Base-by-base conservation (phyloP, 2,113 vertebrate species). In the Indri indri region DNA sequence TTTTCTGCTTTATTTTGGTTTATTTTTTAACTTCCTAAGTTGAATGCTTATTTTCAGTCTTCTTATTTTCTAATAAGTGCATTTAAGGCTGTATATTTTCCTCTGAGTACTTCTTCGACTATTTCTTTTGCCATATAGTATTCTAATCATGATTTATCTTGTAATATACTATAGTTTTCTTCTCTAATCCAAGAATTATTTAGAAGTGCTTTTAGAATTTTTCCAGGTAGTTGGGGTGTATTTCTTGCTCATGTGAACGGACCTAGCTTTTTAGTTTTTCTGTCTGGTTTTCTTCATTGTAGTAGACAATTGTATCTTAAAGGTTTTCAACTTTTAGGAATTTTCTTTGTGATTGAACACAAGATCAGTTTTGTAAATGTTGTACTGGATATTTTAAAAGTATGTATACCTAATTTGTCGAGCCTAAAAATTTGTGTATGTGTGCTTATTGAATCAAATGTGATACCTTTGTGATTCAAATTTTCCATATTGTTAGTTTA, bases 401-500 rank as follows among this genome's bases (percentile, higher is more conserved):
- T 34, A 25, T 81, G 22, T 94, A 12, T 63, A 89, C 34, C 66
- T 92, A 22, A 27, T 77, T 81, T 68, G 30, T 40, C 84, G 71
- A 85, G n/a, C 70, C 74, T 54, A 81, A 61, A 91, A n/a, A 40
- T 94, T 74, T 89, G 18, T 73, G 3, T 68, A 6, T 54, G 40
- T 80, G 17, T 92, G 18, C 37, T 91, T 93, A 84, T 93, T 88
- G 88, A 93, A 85, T 68, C 70, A 47, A 81, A 81, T 83, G n/a
- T 82, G 20, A 80, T 63, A 20, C 8, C n/a, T 94, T 73, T 71
- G 50, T 92, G 85, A 74, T 84, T 86, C 30, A 82, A 0, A 89
- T 27, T 86, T 92, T 85, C 20, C 42, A 34, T 66, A 52, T 84
- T 85, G 27, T 82, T 96, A 52, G 45, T 73, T 83, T n/a, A n/a